These are phyloP conservation scores for Tortricodes alternella DNA, from an alignment of 2,888 invertebrate species.

Conservation along the genomic window DNA sequence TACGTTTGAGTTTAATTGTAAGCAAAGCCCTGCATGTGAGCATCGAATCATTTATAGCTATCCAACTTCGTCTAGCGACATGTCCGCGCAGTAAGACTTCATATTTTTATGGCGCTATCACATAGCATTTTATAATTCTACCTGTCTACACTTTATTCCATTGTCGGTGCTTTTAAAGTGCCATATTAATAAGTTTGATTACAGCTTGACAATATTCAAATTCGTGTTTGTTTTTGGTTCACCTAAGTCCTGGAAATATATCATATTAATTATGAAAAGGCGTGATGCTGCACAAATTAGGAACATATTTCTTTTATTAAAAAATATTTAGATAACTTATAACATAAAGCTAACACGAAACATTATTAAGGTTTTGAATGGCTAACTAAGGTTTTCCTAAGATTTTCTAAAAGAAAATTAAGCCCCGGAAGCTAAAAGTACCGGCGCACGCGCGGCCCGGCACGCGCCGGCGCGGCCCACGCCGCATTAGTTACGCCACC, in stretches of 20 bases:
- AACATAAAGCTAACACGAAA: too few relatives aligned
- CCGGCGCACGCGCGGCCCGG: slow-evolving; percentile 1
- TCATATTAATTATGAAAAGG: too few relatives aligned
- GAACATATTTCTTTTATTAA: too few relatives aligned
- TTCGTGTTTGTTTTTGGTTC: too few relatives aligned
- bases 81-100: slow-evolving; percentile 68
- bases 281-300: too few relatives aligned
- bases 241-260: too few relatives aligned
- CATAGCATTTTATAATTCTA: slow-evolving; percentile 53
- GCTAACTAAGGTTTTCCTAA: too few relatives aligned
- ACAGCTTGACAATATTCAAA: slow-evolving; percentile 40
- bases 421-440: neutral
- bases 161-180: slow-evolving; percentile 57
- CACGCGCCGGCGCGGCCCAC: slow-evolving; percentile 33
- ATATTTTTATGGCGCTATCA: slow-evolving; percentile 68
- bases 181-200: slow-evolving; percentile 46
- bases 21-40: neutral
- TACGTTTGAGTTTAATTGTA: too few relatives aligned
- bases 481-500: slow-evolving; percentile 27
- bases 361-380: too few relatives aligned
- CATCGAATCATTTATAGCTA: slow-evolving; percentile 51
- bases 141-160: slow-evolving; percentile 70
- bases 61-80: slow-evolving; percentile 58
- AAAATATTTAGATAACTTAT: too few relatives aligned
- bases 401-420: slow-evolving; percentile 25